Evolutionary conservation across 2,888 invertebrate genomes (phyloP), one percentile per base, ranked within the genome.

Genomic region (Miltochrista miniata): DNA sequence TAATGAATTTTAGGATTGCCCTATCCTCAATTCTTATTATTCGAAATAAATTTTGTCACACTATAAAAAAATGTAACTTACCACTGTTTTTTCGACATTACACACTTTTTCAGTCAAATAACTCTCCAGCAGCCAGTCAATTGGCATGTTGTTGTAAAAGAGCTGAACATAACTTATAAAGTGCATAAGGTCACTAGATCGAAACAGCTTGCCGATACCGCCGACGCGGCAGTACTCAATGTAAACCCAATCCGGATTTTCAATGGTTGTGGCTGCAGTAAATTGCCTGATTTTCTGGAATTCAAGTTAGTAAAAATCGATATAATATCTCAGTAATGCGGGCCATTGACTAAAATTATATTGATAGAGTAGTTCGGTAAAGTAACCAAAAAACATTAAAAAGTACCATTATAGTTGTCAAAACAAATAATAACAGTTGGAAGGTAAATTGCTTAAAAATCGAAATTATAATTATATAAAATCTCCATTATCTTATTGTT

Each of bases 121-220:
- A 79, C 98, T 96, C 71, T 98, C 98, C 10, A 99, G 87, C 7
- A 99, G 92, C 99, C 99, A 99, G 79, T 99, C 99, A 0, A 98
- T 98, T 0, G 99, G 99, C 88, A 98, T 98, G 75, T 98, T 98
- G 75, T 95, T 95, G 86, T 98, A 97, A 81, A 99, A 99, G 94
- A 99, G 96, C 79, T 99, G 95, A 71, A 99, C 96, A 84, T 98
- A 99, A 63, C 97, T 96, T 35, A 98, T 95, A 56, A 99, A 92
- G 92, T 96, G 95, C 0, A 96, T 95, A 15, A 99, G 87, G 75
- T 98, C 97, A 0, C 95, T 94, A 13, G 97, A 96, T 74, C 96
- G 96, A 85, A 99, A 98, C 92, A 99, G 93, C 92, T 97, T 97
- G 93, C 98, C 98, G 65, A 99, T 99, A 74, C 98, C 99, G 33